Base-by-base conservation (phyloP, 1,140 invertebrate species). In the Cotesia typhae region DNA sequence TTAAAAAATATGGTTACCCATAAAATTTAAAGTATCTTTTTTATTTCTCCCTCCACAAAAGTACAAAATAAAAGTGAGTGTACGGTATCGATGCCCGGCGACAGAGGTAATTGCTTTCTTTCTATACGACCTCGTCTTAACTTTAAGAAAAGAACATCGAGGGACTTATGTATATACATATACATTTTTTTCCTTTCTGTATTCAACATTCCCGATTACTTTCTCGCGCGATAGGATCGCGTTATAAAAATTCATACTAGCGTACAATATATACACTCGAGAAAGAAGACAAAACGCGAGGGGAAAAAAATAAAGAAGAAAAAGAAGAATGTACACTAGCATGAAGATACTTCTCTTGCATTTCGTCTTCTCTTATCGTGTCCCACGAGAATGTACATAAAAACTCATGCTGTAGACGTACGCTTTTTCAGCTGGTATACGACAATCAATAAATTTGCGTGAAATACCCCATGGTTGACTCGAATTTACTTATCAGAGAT, bases 191-290 rank as follows among this genome's bases (percentile, higher is more conserved):
- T 37, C 61, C 59, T 65, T 59, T 64, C 20, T 55, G 41, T 71
- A 74, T 74, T 71, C 70, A 38, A 70, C 73, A 60, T 61, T 67
- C 66, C 67, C 65, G 73, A 74, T 74, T 71, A 74, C 65, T 68
- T 74, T 74, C 65, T 53, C 66, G 73, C 75, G 75, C 71, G 84
- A 85, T 85, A 85, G 76, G 72, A 85, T 85, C 84, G 79, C 76
- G 76, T 81, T 84, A 85, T 85, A 86, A 85, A 86, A 86, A 84
- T 85, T 84, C 81, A 83, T 79, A 79, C 80, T 82, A 78, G 51
- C 60, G 76, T 79, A 82, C 79, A 77, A 78, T 70, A 47, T 57
- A 55, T 53, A 38, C 52, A 68, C 20, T 68, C 55, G 53, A n/a
- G 37, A 20, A 41, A 12, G 14, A 41, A 41, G 57, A 60, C 41